Conservation (phyloP, 1,140 invertebrate species). For the Philotrypesis tridentata region DNA sequence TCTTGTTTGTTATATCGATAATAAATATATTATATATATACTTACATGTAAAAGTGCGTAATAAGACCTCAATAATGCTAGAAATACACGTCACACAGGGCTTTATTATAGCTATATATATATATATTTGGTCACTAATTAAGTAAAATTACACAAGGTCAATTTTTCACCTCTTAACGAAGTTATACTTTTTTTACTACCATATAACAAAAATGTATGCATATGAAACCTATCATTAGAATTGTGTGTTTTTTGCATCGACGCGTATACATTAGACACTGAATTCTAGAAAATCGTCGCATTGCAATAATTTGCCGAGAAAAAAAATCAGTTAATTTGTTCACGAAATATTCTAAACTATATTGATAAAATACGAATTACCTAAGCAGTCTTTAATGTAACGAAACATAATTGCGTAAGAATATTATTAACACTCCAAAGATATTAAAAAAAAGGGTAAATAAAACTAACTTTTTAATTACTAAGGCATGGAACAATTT, state of each 20-base stretch:
- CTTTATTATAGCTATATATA: too few relatives aligned
- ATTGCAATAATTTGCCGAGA: background rate
- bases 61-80: background rate
- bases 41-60: background rate
- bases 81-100: background rate
- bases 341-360: conserved; percentile 14
- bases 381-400: conserved; percentile 8
- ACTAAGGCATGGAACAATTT: background rate
- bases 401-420: conserved; percentile 23
- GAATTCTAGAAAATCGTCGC: background rate
- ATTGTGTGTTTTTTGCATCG: too few relatives aligned
- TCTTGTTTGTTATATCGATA: too few relatives aligned
- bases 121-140: background rate
- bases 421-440: conserved; percentile 12
- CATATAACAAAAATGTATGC: too few relatives aligned
- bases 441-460: conserved; percentile 17
- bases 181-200: too few relatives aligned
- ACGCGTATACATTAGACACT: background rate
- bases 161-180: too few relatives aligned
- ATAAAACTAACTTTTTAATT: conserved; percentile 1
- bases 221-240: too few relatives aligned
- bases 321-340: background rate
- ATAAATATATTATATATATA: too few relatives aligned
- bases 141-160: background rate
- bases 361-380: background rate